Base-by-base conservation (phyloP, 1,140 invertebrate genomes). In the Drosophila dunni region DNA sequence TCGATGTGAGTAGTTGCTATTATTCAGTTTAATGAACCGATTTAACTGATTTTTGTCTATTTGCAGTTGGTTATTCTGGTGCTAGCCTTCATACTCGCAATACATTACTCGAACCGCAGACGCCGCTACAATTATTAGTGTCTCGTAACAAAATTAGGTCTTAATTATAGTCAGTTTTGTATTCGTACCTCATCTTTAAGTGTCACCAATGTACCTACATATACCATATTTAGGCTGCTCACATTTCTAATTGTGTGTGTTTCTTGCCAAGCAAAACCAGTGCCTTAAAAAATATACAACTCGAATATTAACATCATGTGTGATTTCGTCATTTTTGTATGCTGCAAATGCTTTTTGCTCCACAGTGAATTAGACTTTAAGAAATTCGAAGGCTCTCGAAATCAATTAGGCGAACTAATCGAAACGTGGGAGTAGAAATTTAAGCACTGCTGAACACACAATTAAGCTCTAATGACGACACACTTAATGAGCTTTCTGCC, bases 141-240 rank as follows among this genome's bases (percentile, higher is more conserved):
- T n/a, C 15, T 34, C 51, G 33, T 44, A 4, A 11, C 60, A n/a
- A 1, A 11, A 38, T 33, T 24, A 74, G 40, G 10, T 46, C 34
- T 40, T 20, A 56, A 24, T 36, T 57, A 65, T 64, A 71, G 53
- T 57, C 61, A 60, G 53, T 65, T 45, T 48, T 44, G 53, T 46
- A 66, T 46, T 73, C 51, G 50, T 68, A 72, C 51, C 65, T 80
- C 78, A 75, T 58, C 20, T 65, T 45, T 75, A 78, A 78, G 65
- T 58, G 78, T 86, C 82, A 86, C 78, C 65, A 63, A 81, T 73
- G 82, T 86, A 81, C 82, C 78, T 86, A 81, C 82, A 75, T 86
- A 54, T 56, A 66, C 58, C 56, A 56, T 40, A 20, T 40, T 72
- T 46, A 34, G 64, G 44, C 10, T 44, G 33, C 44, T 58, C 46